Evolutionary conservation across 1,140 invertebrate species (phyloP), one percentile per base, ranked within the genome.

Genomic region (Hesperophylax magnus): DNA sequence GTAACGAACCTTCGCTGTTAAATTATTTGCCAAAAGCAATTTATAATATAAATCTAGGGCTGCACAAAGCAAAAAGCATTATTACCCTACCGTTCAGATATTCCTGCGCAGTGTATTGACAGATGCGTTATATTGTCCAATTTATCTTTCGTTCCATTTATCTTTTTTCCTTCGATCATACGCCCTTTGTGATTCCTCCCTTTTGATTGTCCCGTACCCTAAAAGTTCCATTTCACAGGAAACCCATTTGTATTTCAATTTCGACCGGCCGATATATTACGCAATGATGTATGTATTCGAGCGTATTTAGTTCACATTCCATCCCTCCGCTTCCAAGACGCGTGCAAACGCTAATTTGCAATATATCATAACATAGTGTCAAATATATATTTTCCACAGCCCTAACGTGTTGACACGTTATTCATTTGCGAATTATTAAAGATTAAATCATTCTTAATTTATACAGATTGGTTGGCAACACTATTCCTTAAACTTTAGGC

Each of bases 71-170:
- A 47, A 2, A 2, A 14, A 2, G 11, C 11, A 14, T 58, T 58
- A 58, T 22, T 58, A 58, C 56, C 56, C 56, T 58, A 58, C n/a
- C n/a, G 56, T 58, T 58, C 11, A n/a, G 20, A 58, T 58, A 18
- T 18, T 58, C 8, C 8, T 56, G 53, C 27, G 27, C 61, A 27
- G 31, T 76, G 76, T 78, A 82, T 78, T 82, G 81, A 78, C 81
- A 82, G 81, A 82, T 82, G 81, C 58, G 54, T 27, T 74, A 63
- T 63, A 81, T 81, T 78, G 67, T 27, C 56, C 34, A 74, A 82
- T 82, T 75, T 79, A 82, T 82, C 56, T 76, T 79, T 78, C 31
- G 47, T n/a, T 5, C 81, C 76, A 76, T 78, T 78, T 81, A 77
- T 81, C 54, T 81, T 69, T 71, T 71, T 74, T 61, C 54, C 74